A percentile compares a stretch with the other conserved stretches of the same genome.
These are phyloP conservation scores for Peucedramus taeniatus DNA, from an alignment of 2,113 vertebrate genomes.

Conservation along the genomic window DNA sequence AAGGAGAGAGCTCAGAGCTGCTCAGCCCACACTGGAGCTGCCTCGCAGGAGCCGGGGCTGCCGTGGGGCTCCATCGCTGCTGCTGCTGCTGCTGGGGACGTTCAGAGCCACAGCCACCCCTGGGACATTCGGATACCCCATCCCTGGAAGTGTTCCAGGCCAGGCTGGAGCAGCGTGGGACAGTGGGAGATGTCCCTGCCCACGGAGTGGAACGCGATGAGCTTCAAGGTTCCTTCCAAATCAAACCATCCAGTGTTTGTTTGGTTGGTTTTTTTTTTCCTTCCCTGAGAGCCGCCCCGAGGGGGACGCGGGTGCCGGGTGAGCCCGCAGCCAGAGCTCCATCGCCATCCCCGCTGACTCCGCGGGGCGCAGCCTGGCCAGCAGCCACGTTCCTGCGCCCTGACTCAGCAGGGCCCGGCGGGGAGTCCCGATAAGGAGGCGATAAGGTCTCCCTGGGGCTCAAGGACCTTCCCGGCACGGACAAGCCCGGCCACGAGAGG, in stretches of 20 bases:
- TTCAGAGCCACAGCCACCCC: rapidly evolving
- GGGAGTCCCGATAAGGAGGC: conserved; percentile 21
- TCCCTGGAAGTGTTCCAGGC: background rate
- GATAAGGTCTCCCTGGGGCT: conserved; percentile 16
- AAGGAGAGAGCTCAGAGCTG: background rate
- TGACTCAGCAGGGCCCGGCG: conserved; percentile 40
- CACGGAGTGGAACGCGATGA: background rate
- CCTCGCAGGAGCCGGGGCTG: background rate
- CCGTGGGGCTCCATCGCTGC: background rate
- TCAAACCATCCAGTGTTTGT: background rate
- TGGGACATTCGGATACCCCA: rapidly evolving
- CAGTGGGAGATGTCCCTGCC: background rate
- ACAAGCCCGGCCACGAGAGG: background rate
- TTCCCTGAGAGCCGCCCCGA: background rate
- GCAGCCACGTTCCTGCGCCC: conserved; percentile 18
- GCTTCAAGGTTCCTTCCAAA: background rate
- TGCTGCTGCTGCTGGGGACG: background rate
- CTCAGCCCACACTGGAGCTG: background rate
- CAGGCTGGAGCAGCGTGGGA: background rate
- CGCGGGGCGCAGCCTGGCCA: background rate
- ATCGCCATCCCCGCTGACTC: background rate
- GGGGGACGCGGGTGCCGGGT: rapidly evolving
- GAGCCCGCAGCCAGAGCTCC: background rate
- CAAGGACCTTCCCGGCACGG: background rate
- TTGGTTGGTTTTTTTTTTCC: too few species aligned